phyloP scores from a whole-genome alignment of 2,113 vertebrate species.

The Leucopsar rothschildi region DNA sequence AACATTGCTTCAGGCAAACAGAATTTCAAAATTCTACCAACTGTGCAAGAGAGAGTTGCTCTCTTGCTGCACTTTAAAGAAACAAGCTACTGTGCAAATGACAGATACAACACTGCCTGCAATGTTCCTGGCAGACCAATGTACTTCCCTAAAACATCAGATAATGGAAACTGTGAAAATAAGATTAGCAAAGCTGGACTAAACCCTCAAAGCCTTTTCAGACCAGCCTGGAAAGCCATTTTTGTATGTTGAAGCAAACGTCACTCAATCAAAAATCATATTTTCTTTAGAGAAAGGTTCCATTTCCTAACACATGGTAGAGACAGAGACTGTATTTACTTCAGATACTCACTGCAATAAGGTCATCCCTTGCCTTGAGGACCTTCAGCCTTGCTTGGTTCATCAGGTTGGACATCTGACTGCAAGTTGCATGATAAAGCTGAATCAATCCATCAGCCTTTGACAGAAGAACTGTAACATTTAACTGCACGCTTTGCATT shows the following conservation, averaged over 20 bases:
- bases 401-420: constrained; percentile 98
- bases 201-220: not conserved
- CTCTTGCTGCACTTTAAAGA: not conserved
- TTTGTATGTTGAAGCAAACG: not conserved
- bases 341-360: constrained; percentile 87
- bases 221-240: not conserved
- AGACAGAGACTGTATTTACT: not conserved
- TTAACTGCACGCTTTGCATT: not conserved
- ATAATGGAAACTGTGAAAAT: not conserved
- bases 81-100: not conserved
- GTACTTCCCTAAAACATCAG: not conserved
- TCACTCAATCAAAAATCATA: not conserved
- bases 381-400: constrained; percentile 97
- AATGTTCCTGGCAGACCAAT: not conserved
- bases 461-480: not conserved
- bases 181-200: not conserved
- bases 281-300: not conserved
- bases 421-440: constrained; percentile 59
- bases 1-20: not conserved
- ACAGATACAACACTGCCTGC: not conserved
- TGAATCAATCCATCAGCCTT: not conserved
- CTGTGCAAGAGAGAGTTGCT: not conserved
- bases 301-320: not conserved
- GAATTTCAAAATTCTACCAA: not conserved
- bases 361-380: constrained; percentile 94